Base-by-base conservation (phyloP, 2,113 vertebrate species). In the Argyrosomus japonicus region DNA sequence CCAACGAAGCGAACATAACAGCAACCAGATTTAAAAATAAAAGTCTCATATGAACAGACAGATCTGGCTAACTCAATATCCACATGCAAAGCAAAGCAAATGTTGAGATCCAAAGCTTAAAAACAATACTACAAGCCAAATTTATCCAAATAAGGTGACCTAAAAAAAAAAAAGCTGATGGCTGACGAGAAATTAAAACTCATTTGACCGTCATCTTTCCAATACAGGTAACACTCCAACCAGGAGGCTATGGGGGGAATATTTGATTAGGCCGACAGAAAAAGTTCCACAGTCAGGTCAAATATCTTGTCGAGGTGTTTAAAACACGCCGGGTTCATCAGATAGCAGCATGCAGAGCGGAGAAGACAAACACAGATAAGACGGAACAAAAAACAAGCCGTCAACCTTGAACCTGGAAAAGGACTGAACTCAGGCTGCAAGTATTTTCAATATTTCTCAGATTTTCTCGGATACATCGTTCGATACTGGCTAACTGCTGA, bases 391-490 rank as follows among this genome's bases (percentile, higher is more conserved):
- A 64, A 47, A 19, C 43, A n/a, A 43, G 15, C 19, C n/a, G 40
- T 47, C 63, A n/a, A 63, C 80, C 73, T 77, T 77, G 67, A 65
- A 64, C 4, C 13, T 43, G 17, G 6, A 48, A 7, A 17, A 51
- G 8, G 18, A 45, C 1, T 12, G 6, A 27, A 40, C 2, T 15
- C 21, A 5, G 6, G 18, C 71, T 19, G 32, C 18, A 10, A 21
- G 4, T 40, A 5, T 56, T 56, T 60, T 3, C 19, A 12, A 25
- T 27, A 27, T 60, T 67, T 50, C 19, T 58, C 19, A 6, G n/a
- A 23, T 50, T 62, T 5, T 32, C n/a, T 10, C 36, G 0, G 23
- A 48, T 18, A 1, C 2, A 56, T 14, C 17, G 4, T 5, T 53
- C 2, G 0, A 13, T 75, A 43, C 27, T 8, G 25, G 65, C 43